These are phyloP conservation scores for Venturia canescens DNA, from an alignment of 1,140 invertebrate species.

Conservation along the genomic window DNA sequence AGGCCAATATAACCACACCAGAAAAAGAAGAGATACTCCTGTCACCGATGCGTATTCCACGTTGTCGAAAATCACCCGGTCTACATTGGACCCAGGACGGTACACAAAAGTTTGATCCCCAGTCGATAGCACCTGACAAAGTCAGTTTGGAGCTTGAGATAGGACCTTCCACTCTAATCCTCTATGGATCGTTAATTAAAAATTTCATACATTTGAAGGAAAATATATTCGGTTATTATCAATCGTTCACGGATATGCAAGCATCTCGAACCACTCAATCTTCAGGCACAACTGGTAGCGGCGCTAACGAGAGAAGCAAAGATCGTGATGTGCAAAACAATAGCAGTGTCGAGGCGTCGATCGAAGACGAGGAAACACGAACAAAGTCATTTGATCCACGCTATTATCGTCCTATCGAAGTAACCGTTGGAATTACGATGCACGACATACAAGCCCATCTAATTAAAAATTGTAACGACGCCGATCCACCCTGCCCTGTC, in stretches of 20 bases:
- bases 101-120: conserved; percentile 90
- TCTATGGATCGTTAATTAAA: conserved; percentile 93
- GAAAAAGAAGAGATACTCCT: conserved; percentile 95
- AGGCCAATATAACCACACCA: conserved; percentile 94
- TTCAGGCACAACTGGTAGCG: conserved; percentile 47
- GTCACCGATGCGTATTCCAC: conserved; percentile 93
- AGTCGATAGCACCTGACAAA: conserved; percentile 88
- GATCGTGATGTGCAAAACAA: conserved; percentile 75
- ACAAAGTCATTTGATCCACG: conserved; percentile 88
- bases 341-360: conserved; percentile 73
- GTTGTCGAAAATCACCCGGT: conserved; percentile 84
- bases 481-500: conserved; percentile 93
- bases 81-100: conserved; percentile 83
- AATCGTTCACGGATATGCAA: conserved; percentile 95
- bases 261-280: conserved; percentile 73
- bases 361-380: conserved; percentile 77
- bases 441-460: conserved; percentile 97
- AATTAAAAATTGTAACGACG: conserved; percentile 91
- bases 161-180: conserved; percentile 91
- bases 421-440: conserved; percentile 94
- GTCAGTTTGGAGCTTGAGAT: conserved; percentile 95
- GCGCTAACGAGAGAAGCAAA: conserved; percentile 65
- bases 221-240: conserved; percentile 97
- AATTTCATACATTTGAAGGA: conserved; percentile 95
- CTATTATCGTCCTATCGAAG: conserved; percentile 91